A percentile compares a stretch with the other conserved stretches of the same genome.
Evolutionary conservation across 2,113 vertebrate genomes (phyloP).

Genomic region (Alaudala cheleensis): DNA sequence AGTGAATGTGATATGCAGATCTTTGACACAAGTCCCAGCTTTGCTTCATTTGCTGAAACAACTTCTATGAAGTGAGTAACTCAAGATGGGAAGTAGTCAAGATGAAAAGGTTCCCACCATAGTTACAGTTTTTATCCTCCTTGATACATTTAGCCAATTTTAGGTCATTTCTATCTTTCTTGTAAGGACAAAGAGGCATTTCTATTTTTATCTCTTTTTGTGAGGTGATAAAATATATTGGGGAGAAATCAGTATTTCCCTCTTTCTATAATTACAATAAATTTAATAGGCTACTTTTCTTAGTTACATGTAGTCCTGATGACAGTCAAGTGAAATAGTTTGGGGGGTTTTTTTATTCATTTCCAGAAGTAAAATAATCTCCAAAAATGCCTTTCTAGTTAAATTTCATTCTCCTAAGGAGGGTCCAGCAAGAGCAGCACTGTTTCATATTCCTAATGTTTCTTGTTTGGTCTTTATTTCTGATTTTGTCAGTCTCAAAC

Average conservation of each 20-base stretch:
- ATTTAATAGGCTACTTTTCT: neutral
- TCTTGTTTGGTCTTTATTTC: neutral
- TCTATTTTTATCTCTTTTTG: neutral
- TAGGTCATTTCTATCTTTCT: neutral
- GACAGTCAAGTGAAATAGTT: neutral
- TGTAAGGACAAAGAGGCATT: neutral
- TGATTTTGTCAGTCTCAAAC: neutral
- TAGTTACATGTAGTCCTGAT: neutral
- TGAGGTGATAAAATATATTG: neutral
- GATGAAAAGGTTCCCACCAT: neutral
- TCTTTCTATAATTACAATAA: neutral
- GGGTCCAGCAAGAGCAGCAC: accelerated
- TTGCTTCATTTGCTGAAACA: neutral
- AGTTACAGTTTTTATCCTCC: neutral
- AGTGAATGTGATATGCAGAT: neutral
- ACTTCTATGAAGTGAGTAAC: neutral
- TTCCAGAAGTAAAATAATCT: neutral
- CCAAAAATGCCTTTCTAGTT: neutral
- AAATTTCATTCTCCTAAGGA: neutral
- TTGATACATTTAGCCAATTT: neutral
- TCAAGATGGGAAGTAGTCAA: neutral
- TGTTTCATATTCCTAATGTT: neutral
- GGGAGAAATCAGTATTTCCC: neutral
- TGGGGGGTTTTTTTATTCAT: neutral
- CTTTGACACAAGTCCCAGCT: neutral